Percentiles rank a stretch among this genome's conserved stretches.
Evolutionary conservation across 2,113 vertebrate genomes (phyloP).

Genomic region (Irena cyanogastra): DNA sequence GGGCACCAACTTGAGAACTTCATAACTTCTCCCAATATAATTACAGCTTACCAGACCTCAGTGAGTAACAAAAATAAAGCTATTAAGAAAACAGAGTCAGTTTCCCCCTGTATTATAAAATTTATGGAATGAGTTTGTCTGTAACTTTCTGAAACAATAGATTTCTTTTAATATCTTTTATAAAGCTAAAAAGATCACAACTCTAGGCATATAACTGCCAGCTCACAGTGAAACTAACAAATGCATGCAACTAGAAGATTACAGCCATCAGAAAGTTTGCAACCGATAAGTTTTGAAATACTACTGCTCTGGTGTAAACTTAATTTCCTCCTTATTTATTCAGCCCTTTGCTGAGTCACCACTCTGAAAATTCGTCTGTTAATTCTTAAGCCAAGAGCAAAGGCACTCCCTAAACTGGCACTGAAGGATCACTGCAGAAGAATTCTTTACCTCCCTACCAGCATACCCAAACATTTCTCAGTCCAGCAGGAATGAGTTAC

Average conservation of each 20-base stretch:
- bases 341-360: conserved; percentile 36
- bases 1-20: neutral
- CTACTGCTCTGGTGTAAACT: neutral
- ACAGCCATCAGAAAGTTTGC: neutral
- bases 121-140: neutral
- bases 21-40: neutral
- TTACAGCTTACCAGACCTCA: neutral
- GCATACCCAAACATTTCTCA: neutral
- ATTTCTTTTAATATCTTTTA: neutral
- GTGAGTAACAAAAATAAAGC: neutral
- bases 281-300: neutral
- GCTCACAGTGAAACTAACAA: neutral
- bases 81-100: neutral
- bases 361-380: conserved; percentile 17
- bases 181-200: neutral
- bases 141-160: neutral
- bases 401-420: conserved; percentile 39
- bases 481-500: neutral
- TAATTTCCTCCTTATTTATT: conserved; percentile 40
- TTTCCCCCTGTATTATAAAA: neutral
- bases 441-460: neutral
- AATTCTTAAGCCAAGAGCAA: conserved; percentile 37
- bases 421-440: neutral
- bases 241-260: neutral
- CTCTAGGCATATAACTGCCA: neutral